Base-by-base conservation (phyloP, 2,113 vertebrate genomes). In the Ibidorhyncha struthersii region DNA sequence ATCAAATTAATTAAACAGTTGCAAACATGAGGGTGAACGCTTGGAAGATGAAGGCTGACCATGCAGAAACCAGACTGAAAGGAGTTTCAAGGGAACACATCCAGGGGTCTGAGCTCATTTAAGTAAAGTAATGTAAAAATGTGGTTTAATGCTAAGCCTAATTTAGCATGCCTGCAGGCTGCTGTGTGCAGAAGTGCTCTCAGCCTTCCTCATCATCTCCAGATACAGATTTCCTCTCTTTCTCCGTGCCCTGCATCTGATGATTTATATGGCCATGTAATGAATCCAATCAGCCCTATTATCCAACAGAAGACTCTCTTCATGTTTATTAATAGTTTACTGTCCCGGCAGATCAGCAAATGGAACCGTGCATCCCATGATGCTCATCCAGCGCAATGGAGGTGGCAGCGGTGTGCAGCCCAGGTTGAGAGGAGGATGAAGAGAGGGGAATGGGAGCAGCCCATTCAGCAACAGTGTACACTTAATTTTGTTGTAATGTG, bases 201-300 rank as follows among this genome's bases (percentile, higher is more conserved):
- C 83, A 96, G 69, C 72, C 89, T 63, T 96, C 83, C 77, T 81
- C 83, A 38, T 95, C 72, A 27, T 84, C 91, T 96, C 93, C 96
- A 91, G 86, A 94, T 63, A 81, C 72, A 45, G 55, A 78, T 89
- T 94, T 83, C 50, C 34, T 94, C 77, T 61, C 61, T n/a, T n/a
- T 84, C 59, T 89, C 84, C 9, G 3, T 71, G 41, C n/a, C 7
- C 83, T 91, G 72, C 72, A 26, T 92, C 82, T 81, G 72, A 73
- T 91, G 92, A 81, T 96, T 96, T 95, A 89, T 92, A n/a, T 3
- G 3, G 76, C 43, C 32, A 14, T 71, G 55, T 94, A 91, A 91
- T 94, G 59, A 95, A 95, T 94, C 77, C 82, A 96, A 3, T 94
- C 93, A 86, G 59, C 61, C 41, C 47, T 87, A 55, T 89, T 93